Conservation (phyloP, 2,888 invertebrate species). For the Drosophila mimetica region DNA sequence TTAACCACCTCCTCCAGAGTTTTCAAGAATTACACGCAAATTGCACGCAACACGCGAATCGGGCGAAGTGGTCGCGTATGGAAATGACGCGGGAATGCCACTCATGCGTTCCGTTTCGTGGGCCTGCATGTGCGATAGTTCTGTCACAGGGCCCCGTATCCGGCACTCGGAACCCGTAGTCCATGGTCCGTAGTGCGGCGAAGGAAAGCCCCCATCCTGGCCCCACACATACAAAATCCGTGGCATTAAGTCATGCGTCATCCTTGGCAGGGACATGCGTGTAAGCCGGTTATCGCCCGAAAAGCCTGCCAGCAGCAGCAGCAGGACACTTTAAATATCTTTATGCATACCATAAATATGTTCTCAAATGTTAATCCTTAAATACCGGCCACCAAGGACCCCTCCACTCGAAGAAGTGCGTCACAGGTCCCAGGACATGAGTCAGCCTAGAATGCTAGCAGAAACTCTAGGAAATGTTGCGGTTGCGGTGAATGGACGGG, state of each 20-base stretch:
- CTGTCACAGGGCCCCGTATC: slow-evolving; percentile 61
- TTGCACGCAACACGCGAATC: slow-evolving; percentile 77
- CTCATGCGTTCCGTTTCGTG: slow-evolving; percentile 59
- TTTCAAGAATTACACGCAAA: slow-evolving; percentile 73
- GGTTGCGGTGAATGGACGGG: slow-evolving; percentile 50
- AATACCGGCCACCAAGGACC: slow-evolving; percentile 23
- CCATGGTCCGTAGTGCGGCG: neutral
- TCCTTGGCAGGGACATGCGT: slow-evolving; percentile 72
- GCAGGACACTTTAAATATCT: slow-evolving; percentile 63
- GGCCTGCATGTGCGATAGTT: slow-evolving; percentile 58
- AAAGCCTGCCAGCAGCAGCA: slow-evolving; percentile 33
- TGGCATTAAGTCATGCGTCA: slow-evolving; percentile 66
- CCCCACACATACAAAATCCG: slow-evolving; percentile 18
- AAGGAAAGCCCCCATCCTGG: slow-evolving; percentile 11
- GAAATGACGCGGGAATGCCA: slow-evolving; percentile 72
- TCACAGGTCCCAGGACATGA: slow-evolving; percentile 41
- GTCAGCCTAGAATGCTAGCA: slow-evolving; percentile 38
- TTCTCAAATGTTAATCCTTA: slow-evolving; percentile 69
- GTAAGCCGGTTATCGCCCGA: slow-evolving; percentile 51
- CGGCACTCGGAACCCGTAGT: slow-evolving; percentile 6
- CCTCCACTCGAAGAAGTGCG: slow-evolving; percentile 18
- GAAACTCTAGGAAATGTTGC: slow-evolving; percentile 48
- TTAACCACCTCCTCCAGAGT: slow-evolving; percentile 74
- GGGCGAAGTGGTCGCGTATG: slow-evolving; percentile 59
- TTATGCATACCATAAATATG: slow-evolving; percentile 65